Evolutionary conservation across 2,888 invertebrate species (phyloP), one percentile per base, ranked within the genome.

Genomic region (Timema podura): DNA sequence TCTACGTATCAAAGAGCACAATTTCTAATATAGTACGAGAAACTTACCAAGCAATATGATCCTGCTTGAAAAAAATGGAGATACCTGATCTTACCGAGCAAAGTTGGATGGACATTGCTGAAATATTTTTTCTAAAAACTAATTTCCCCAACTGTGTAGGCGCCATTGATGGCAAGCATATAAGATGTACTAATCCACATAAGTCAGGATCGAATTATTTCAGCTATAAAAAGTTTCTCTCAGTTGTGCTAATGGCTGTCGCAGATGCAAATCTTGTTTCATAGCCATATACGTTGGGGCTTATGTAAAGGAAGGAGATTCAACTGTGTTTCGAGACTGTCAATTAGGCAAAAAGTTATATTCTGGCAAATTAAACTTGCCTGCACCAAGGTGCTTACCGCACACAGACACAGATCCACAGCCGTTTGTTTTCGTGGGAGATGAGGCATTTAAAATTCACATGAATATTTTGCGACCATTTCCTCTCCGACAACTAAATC

Each of bases 211-310:
- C 30, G 45, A 9, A 44, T 11, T 61, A 44, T 45, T 61, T 44
- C 44, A 61, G 30, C 16, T 61, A 61, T 45, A 61, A 61, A 13
- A 61, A 61, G n/a, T 61, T 44, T 16, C 13, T 61, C 45, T 30
- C 61, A 13, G 61, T 61, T 61, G 16, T 61, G 45, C 15, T 61
- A 13, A 61, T 61, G 61, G 61, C 61, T 61, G 61, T 61, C 45
- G 61, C 61, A 9, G 61, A 61, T 61, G 1, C 44, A 2, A 61
- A 61, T 61, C 61, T 61, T 13, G 44, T 61, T 61, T 61, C 45
- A 30, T 61, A 5, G 61, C 30, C 30, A 61, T 61, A 61, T 16
- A 61, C 61, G 61, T 61, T 61, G 61, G 61, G 45, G 61, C 61
- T 30, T 61, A 61, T 30, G 44, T 16, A 5, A 61, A 61, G 45